Percentiles rank a stretch among this genome's conserved stretches.
phyloP scores from a whole-genome alignment of 2,888 invertebrate genomes.

The Diarsia mendica region DNA sequence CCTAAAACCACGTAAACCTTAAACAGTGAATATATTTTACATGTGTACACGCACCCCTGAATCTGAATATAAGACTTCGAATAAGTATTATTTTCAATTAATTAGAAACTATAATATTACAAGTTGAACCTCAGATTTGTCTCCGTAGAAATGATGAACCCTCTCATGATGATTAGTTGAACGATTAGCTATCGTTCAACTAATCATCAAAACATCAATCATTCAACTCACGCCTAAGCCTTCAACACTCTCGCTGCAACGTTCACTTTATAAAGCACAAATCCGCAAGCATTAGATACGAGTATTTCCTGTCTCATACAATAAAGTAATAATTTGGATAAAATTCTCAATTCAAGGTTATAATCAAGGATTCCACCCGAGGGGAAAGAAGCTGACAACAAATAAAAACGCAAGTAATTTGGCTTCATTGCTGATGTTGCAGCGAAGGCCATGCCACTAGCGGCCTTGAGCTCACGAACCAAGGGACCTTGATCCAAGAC shows the following conservation, averaged over 20 bases:
- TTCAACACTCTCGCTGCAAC: background rate
- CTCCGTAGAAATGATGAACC: background rate
- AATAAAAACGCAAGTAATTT: slow-evolving; percentile 53
- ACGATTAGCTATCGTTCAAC: slow-evolving; percentile 10
- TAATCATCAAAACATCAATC: background rate
- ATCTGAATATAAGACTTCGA: background rate
- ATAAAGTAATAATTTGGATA: slow-evolving; percentile 13
- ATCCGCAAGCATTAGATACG: background rate
- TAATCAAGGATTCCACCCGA: background rate
- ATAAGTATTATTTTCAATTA: slow-evolving; percentile 5
- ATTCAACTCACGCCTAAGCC: background rate
- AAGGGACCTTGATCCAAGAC: slow-evolving; percentile 22
- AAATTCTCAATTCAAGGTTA: slow-evolving; percentile 7
- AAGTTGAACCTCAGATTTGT: background rate
- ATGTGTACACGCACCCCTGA: slow-evolving; percentile 16
- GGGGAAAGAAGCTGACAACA: slow-evolving; percentile 18
- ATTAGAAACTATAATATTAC: background rate
- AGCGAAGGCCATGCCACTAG: slow-evolving; percentile 38
- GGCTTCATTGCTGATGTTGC: slow-evolving; percentile 41
- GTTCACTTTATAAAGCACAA: background rate
- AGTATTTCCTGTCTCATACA: background rate
- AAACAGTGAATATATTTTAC: slow-evolving; percentile 18
- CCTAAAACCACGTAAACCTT: slow-evolving; percentile 37
- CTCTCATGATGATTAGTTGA: no score
- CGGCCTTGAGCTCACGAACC: slow-evolving; percentile 34